Base-by-base conservation (phyloP, 2,113 vertebrate species). In the Ammodytes dubius region DNA sequence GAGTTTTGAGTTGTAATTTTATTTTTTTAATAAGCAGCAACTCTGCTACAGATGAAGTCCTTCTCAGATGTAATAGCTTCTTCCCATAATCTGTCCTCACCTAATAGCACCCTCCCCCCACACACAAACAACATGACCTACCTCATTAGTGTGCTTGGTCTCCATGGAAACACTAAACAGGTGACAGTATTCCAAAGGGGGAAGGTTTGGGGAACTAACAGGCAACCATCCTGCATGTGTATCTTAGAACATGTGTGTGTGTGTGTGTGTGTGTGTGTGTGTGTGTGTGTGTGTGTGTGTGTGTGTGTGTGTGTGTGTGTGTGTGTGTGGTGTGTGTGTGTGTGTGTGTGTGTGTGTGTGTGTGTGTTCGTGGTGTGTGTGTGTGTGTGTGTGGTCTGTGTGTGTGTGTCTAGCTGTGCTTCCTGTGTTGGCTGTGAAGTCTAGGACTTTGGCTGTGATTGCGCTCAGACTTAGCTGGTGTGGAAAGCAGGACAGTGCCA, bases 81-180 rank as follows among this genome's bases (percentile, higher is more conserved):
- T 76, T 87, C 77, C 73, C 67, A 85, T 88, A 86, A 84, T 60
- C 74, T 91, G 75, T 65, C 70, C 77, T 37, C 81, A 56, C 66
- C 74, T 82, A 67, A 72, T 82, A 53, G 84, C 88, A 70, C 75
- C 61, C 66, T 37, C 52, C 71, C 61, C 53, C 65, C 47, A 78
- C 74, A 81, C 59, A 83, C 10, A 68, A 7, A 89, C 17, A 78
- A 76, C 76, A 79, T 81, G 81, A 71, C n/a, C 42, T 65, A 50
- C 77, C 90, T 89, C 84, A 87, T 92, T 94, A 93, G 87, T 87
- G 81, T 47, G 73, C 87, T 86, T 89, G 67, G 90, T 95, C 89
- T 91, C 95, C 94, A 94, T 95, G 91, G 94, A 92, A 95, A 95
- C 94, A 87, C 85, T 81, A 89, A 91, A 90, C 90, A 92, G 86